A percentile compares a stretch with the other conserved stretches of the same genome.
Evolutionary conservation across 2,888 invertebrate genomes (phyloP).

Genomic region (Brenthis hecate): DNA sequence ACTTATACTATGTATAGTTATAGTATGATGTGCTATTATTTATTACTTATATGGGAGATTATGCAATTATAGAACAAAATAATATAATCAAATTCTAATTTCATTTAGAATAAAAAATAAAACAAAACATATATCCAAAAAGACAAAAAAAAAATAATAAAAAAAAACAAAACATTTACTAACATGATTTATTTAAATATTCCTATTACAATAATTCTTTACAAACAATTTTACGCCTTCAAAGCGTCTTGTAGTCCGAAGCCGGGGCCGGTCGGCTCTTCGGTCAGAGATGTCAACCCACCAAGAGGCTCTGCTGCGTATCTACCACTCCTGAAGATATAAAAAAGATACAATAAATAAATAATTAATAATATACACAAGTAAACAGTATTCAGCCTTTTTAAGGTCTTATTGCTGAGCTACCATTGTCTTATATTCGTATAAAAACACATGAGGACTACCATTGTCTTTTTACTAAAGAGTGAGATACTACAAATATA

Average conservation of each 20-base stretch:
- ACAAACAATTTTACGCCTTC: constrained; percentile 51
- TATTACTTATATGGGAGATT: too few relatives aligned
- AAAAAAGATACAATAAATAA: constrained; percentile 19
- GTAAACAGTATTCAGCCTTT: too few relatives aligned
- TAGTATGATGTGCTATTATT: too few relatives aligned
- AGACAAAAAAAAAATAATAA: constrained; percentile 6
- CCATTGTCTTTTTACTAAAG: too few relatives aligned
- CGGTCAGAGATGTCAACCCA: constrained; percentile 92
- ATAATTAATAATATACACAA: too few relatives aligned
- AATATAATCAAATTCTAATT: too few relatives aligned
- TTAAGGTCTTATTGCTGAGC: too few relatives aligned
- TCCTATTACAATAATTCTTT: constrained; percentile 51
- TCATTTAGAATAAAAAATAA: not conserved
- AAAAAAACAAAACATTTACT: constrained; percentile 49
- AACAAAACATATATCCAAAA: not conserved
- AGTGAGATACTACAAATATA: too few relatives aligned
- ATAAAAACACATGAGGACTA: too few relatives aligned
- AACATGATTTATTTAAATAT: constrained; percentile 76
- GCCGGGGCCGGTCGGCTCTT: constrained; percentile 95
- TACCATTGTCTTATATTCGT: too few relatives aligned
- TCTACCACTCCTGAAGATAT: constrained; percentile 88
- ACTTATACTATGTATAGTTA: too few relatives aligned
- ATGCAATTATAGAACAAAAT: too few relatives aligned
- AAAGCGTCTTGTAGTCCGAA: constrained; percentile 87
- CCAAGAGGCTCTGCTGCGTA: constrained; percentile 95